Conservation (phyloP, 2,888 invertebrate species). For the Saturnia japonica region DNA sequence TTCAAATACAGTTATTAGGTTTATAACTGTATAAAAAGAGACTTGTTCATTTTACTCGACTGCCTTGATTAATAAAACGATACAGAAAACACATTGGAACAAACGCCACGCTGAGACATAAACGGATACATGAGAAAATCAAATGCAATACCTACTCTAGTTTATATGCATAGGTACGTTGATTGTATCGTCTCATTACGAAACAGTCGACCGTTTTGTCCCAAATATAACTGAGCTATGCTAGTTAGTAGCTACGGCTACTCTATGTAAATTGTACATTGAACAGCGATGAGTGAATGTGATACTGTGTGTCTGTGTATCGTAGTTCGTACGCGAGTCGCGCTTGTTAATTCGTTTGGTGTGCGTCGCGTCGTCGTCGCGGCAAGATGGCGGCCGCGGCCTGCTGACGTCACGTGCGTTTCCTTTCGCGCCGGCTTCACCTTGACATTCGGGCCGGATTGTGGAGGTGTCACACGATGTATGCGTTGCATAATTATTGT, state of each 20-base stretch:
- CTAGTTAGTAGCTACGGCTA: not conserved
- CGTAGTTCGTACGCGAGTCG: not conserved
- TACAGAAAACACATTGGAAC: not conserved
- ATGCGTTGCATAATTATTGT: slow-evolving; percentile 13
- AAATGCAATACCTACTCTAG: not conserved
- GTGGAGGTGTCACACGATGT: slow-evolving; percentile 29
- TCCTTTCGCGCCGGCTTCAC: slow-evolving; percentile 75
- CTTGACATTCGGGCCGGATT: slow-evolving; percentile 78
- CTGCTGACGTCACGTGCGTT: slow-evolving; percentile 72
- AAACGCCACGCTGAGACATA: not conserved
- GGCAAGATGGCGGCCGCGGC: slow-evolving; percentile 65
- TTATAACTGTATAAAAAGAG: not conserved
- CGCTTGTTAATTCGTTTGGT: not conserved
- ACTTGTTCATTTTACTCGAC: not conserved
- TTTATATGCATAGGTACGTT: not conserved
- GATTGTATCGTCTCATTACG: slow-evolving; percentile 3
- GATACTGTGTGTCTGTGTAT: not conserved
- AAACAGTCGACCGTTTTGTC: not conserved
- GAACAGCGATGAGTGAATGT: not conserved
- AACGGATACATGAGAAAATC: not conserved
- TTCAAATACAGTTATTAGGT: not conserved
- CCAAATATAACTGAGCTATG: slow-evolving; percentile 10
- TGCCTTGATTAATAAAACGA: not conserved
- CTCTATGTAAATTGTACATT: too few relatives aligned
- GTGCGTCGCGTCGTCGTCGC: slow-evolving; percentile 27